Evolutionary conservation across 1,140 invertebrate genomes (phyloP).

Genomic region (Drosophila tristis): DNA sequence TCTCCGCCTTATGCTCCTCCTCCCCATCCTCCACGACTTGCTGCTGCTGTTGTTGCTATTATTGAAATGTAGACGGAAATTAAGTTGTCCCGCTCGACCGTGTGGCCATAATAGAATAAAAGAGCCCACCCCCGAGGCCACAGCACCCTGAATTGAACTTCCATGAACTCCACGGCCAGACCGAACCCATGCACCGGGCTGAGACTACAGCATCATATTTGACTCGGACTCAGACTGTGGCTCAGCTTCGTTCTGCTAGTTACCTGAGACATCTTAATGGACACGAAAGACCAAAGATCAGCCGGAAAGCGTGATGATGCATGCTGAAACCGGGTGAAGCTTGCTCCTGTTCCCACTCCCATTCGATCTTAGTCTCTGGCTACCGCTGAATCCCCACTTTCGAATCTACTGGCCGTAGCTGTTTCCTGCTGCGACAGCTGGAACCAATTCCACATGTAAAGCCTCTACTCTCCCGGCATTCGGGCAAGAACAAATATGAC

Average conservation of each 20-base stretch:
- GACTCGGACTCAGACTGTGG: no score
- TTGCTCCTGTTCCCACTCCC: no score
- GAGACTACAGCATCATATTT: background rate
- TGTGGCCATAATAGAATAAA: slow-evolving; percentile 45
- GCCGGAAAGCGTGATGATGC: slow-evolving; percentile 28
- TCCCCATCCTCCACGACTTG: background rate
- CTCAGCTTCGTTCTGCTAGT: slow-evolving; percentile 15
- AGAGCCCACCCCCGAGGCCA: background rate
- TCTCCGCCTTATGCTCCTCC: background rate
- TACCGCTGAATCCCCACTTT: no score
- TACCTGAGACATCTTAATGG: slow-evolving; percentile 76
- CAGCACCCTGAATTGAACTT: background rate
- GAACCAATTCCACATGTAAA: no score
- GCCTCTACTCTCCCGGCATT: no score
- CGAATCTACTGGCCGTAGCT: no score
- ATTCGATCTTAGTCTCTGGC: no score
- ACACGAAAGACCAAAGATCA: slow-evolving; percentile 67
- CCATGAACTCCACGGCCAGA: background rate
- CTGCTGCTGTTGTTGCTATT: slow-evolving; percentile 45
- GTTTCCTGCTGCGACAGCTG: no score
- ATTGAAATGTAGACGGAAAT: slow-evolving; percentile 79
- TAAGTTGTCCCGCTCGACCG: slow-evolving; percentile 72
- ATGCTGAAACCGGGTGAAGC: background rate
- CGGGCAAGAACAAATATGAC: no score
- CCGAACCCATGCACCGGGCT: background rate